phyloP scores from a whole-genome alignment of 2,113 vertebrate species.

The Vidua macroura region DNA sequence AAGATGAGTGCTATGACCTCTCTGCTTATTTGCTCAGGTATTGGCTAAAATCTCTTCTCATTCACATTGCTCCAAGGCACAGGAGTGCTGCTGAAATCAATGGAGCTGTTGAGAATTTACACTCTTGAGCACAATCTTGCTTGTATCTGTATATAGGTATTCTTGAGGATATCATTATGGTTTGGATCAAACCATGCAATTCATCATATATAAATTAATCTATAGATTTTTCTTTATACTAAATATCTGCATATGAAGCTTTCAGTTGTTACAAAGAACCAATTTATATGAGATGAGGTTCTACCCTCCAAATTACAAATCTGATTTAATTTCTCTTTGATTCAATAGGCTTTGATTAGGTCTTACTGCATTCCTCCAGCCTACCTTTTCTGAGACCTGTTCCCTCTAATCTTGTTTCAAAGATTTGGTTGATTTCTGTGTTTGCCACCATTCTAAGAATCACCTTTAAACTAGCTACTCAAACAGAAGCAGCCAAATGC shows the following conservation, averaged over 20 bases:
- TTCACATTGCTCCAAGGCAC: neutral
- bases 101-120: neutral
- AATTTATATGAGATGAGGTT: neutral
- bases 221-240: neutral
- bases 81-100: neutral
- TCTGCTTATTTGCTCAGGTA: slow-evolving; percentile 17
- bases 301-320: neutral
- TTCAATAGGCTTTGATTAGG: neutral
- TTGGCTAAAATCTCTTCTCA: neutral
- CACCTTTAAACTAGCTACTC: neutral
- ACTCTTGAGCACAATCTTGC: neutral
- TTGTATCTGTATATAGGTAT: neutral
- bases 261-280: neutral
- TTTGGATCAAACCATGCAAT: neutral
- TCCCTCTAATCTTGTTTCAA: neutral
- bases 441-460: neutral
- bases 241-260: neutral
- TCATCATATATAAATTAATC: neutral
- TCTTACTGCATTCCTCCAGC: neutral
- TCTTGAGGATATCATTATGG: neutral
- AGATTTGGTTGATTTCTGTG: neutral
- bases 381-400: neutral
- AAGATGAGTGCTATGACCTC: slow-evolving; percentile 35
- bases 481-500: neutral
- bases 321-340: neutral